Evolutionary conservation across 2,888 invertebrate genomes (phyloP).

Genomic region (Hypselothyrea guttata): DNA sequence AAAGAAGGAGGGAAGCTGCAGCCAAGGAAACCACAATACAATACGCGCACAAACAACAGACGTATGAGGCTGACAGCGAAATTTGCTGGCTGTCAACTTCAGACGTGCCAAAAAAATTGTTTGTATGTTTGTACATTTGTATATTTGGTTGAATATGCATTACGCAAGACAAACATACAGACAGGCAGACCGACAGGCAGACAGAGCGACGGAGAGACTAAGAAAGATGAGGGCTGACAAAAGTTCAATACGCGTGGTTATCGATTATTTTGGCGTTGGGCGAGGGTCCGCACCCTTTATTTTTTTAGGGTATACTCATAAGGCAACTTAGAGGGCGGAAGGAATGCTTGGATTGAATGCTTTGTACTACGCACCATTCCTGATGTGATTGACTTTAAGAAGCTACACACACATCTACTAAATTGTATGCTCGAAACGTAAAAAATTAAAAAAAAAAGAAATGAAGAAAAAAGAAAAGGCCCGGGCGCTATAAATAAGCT

Average conservation of each 20-base stretch:
- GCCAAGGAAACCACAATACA: conserved; percentile 26
- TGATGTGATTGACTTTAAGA: conserved; percentile 63
- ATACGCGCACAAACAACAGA: conserved; percentile 55
- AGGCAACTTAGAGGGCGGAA: background rate
- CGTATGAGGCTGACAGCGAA: conserved; percentile 63
- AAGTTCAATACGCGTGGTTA: conserved; percentile 45
- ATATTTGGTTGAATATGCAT: conserved; percentile 66
- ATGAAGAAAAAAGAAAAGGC: conserved; percentile 66
- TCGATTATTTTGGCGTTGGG: conserved; percentile 43
- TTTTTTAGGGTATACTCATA: background rate
- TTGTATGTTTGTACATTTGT: conserved; percentile 10
- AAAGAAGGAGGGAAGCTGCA: background rate
- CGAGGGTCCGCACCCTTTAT: conserved; percentile 30
- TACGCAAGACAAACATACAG: conserved; percentile 30
- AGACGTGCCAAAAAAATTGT: conserved; percentile 34
- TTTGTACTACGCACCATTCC: background rate
- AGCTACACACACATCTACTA: conserved; percentile 2
- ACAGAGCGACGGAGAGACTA: too few relatives aligned
- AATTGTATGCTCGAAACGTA: conserved; percentile 48
- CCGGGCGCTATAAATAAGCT: conserved; percentile 61
- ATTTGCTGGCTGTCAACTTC: conserved; percentile 70
- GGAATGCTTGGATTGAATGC: conserved; percentile 30
- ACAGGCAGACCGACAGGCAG: background rate
- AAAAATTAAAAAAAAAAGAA: background rate
- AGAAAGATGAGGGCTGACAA: conserved; percentile 32